Base-by-base conservation (phyloP, 2,113 vertebrate species). In the Lates calcarifer region DNA sequence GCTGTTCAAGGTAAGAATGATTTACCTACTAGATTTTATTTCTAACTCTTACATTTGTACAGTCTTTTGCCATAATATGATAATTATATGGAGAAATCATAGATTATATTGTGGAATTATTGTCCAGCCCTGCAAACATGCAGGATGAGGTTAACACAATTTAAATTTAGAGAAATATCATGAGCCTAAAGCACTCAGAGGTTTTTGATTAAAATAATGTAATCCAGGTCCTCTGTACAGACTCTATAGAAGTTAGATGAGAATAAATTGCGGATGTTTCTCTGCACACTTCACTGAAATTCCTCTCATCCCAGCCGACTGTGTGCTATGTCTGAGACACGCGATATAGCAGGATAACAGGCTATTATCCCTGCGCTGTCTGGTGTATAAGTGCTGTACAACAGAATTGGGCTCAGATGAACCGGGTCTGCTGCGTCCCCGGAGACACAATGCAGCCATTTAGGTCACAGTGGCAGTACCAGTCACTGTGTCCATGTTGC, bases 401-500 rank as follows among this genome's bases (percentile, higher is more conserved):
- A 31, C 68, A 66, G 39, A 63, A 28, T 9, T 22, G 24, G 37
- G 37, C 28, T 79, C 74, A n/a, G 82, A 55, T 67, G 83, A 74
- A 37, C 15, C 49, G 17, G 60, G 63, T 75, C 60, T 31, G 37
- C 74, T 24, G 22, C 24, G 49, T 58, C 55, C 53, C 24, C 20
- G 7, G 35, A 43, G 73, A 86, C 22, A 93, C 94, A 94, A 90
- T 87, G 87, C 64, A 51, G 74, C 43, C 85, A 85, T 92, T 92
- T 33, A 90, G 81, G 83, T 77, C 49, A n/a, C 68, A 4, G 66
- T 7, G 49, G 57, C 62, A 2, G 87, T 90, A 67, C 92, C 91
- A 90, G 90, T 29, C 82, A 26, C 81, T 49, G 79, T 66, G 74
- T 65, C 37, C 45, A 13, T 66, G 70, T 77, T 57, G 82, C 62